These are phyloP conservation scores for Cyrtodaria siliqua DNA, from an alignment of 2,888 invertebrate species.

Conservation along the genomic window DNA sequence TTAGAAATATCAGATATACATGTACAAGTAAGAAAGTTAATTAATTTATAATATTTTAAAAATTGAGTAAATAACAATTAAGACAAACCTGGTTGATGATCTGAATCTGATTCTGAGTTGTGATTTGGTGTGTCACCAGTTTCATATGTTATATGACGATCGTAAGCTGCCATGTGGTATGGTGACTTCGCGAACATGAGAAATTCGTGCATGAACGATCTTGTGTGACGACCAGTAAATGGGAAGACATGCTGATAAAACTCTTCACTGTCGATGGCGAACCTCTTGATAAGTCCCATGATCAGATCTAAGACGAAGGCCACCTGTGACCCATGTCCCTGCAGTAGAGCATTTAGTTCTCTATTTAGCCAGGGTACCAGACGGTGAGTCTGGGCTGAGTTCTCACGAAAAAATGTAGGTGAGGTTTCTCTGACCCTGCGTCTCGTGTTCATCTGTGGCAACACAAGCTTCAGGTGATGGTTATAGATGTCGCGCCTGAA, in stretches of 20 bases:
- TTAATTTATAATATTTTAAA: too few relatives aligned
- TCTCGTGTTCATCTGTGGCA: slow-evolving; percentile 76
- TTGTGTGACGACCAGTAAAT: slow-evolving; percentile 91
- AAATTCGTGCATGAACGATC: slow-evolving; percentile 96
- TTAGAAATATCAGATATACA: too few relatives aligned
- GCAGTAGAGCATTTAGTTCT: slow-evolving; percentile 92
- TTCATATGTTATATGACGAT: slow-evolving; percentile 84
- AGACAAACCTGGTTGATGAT: not conserved
- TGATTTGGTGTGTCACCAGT: slow-evolving; percentile 49
- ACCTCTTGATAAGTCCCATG: slow-evolving; percentile 89
- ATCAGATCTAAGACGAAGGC: slow-evolving; percentile 90
- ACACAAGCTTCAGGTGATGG: slow-evolving; percentile 92
- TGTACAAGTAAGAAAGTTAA: too few relatives aligned
- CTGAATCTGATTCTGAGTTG: slow-evolving; percentile 64
- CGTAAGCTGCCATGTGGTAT: slow-evolving; percentile 92
- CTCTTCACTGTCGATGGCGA: slow-evolving; percentile 86
- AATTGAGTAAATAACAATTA: too few relatives aligned
- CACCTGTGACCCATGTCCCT: slow-evolving; percentile 77
- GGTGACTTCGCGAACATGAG: slow-evolving; percentile 94
- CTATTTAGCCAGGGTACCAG: slow-evolving; percentile 95
- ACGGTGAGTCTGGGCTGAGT: slow-evolving; percentile 93
- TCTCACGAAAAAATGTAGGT: slow-evolving; percentile 84
- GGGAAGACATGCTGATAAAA: slow-evolving; percentile 91
- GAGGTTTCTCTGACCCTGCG: slow-evolving; percentile 73
- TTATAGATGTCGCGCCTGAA: slow-evolving; percentile 91